Evolutionary conservation across 2,888 invertebrate genomes (phyloP), one percentile per base, ranked within the genome.

Genomic region (Metallyticus violacea): DNA sequence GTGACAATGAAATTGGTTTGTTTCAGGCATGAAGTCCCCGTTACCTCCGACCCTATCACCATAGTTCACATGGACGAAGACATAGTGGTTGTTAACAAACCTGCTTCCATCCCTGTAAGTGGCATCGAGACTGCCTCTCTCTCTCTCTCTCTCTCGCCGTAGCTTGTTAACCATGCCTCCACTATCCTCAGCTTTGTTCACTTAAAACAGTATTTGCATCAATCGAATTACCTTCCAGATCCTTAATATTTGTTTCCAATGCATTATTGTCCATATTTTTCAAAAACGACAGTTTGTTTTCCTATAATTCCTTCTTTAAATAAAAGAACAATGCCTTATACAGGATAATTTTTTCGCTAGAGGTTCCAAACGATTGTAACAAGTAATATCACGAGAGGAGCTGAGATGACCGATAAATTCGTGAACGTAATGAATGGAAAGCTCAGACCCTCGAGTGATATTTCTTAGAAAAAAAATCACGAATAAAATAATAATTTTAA

Each of bases 41-140:
- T 99, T 93, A 96, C 98, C 93, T 97, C 97, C 93, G 96, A 97
- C 95, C 96, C 97, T 93, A 97, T 99, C 94, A 96, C 97, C 94
- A 97, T 99, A 94, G 96, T 99, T 92, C 97, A 97, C 94, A 97
- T 99, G 95, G 98, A 97, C 94, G 98, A 99, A 93, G 98, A 99
- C 94, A 95, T 99, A 94, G 96, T 99, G 94, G 99, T 99, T 94
- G 97, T 99, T 94, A 98, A 99, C 96, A 99, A 99, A 96, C 99
- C 99, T 93, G 97, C 98, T 93, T 99, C 99, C 93, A 98, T 99
- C 94, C 99, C 99, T 93, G 98, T 99, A 97, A 97, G 97, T 97
- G 96, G 96, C 96, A 95, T 94, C 93, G 95, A 95, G 94, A 95
- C 95, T 93, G 95, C 95, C 95, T 95, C 95, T 89, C 86, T 87